These are phyloP conservation scores for Artemia franciscana DNA, from an alignment of 1,140 invertebrate genomes.

Conservation along the genomic window DNA sequence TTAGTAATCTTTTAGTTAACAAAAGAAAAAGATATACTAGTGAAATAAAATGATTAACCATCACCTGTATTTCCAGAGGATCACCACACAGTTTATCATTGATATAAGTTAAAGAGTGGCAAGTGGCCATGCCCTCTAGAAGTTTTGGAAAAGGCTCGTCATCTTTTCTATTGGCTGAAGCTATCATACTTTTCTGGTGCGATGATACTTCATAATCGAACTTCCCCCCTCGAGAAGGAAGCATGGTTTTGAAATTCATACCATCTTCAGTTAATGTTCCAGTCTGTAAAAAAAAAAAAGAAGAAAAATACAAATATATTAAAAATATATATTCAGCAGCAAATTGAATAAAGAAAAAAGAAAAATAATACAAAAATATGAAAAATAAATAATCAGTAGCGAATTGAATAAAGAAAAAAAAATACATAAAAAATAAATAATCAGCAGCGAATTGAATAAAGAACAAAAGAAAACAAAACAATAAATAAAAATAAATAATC, in stretches of 20 bases:
- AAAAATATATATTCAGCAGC: constrained; percentile 13
- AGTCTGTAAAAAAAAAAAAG: constrained; percentile 30
- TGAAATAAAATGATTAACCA: constrained; percentile 1
- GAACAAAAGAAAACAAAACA: too few species aligned
- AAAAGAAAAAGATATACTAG: constrained; percentile 1
- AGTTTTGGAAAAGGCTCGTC: constrained; percentile 12
- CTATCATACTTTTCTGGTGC: constrained; percentile 17
- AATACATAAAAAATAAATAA: too few species aligned
- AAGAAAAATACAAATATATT: background rate
- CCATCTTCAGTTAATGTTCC: constrained; percentile 87
- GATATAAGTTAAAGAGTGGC: constrained; percentile 57
- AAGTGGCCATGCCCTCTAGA: constrained; percentile 39
- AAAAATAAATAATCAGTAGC: too few species aligned
- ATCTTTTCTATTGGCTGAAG: constrained; percentile 16
- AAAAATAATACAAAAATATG: too few species aligned
- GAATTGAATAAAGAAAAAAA: too few species aligned
- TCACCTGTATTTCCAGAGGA: constrained; percentile 48
- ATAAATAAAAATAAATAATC: too few species aligned
- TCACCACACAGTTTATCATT: constrained; percentile 50
- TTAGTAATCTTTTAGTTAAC: background rate
- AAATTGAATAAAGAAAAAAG: too few species aligned
- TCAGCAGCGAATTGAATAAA: too few species aligned
- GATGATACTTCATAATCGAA: constrained; percentile 16
- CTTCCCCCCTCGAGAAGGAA: constrained; percentile 27
- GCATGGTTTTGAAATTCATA: constrained; percentile 66